phyloP scores from a whole-genome alignment of 2,797 vertebrate species.

The Bucorvus abyssinicus region DNA sequence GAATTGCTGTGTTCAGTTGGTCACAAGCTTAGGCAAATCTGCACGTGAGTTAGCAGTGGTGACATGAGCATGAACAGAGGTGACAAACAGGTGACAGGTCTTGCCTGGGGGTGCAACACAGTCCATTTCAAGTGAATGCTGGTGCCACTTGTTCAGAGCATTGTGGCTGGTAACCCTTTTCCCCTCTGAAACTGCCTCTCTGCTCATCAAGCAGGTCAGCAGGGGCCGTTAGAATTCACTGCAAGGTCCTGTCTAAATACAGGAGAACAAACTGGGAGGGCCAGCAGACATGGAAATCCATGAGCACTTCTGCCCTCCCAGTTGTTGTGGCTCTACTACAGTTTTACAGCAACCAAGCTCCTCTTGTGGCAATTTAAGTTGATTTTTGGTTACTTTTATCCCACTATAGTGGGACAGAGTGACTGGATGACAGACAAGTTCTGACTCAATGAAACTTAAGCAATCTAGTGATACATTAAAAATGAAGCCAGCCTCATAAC shows the following conservation, averaged over 20 bases:
- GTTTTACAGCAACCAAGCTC: background rate
- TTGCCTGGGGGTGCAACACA: background rate
- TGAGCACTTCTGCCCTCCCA: background rate
- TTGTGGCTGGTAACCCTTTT: background rate
- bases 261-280: background rate
- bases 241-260: constrained; percentile 12
- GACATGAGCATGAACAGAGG: background rate
- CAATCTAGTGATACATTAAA: background rate
- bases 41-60: background rate
- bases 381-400: background rate
- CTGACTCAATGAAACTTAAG: background rate
- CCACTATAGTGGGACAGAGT: background rate
- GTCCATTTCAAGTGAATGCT: background rate
- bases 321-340: background rate
- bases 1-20: background rate
- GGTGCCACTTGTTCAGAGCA: background rate
- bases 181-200: background rate
- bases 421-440: background rate
- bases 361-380: background rate
- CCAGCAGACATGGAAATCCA: background rate
- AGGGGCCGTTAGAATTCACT: background rate
- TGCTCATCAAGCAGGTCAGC: background rate
- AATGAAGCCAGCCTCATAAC: background rate
- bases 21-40: constrained; percentile 21
- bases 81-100: background rate